Conservation (phyloP, 2,888 invertebrate species). For the Camponotus fellah region DNA sequence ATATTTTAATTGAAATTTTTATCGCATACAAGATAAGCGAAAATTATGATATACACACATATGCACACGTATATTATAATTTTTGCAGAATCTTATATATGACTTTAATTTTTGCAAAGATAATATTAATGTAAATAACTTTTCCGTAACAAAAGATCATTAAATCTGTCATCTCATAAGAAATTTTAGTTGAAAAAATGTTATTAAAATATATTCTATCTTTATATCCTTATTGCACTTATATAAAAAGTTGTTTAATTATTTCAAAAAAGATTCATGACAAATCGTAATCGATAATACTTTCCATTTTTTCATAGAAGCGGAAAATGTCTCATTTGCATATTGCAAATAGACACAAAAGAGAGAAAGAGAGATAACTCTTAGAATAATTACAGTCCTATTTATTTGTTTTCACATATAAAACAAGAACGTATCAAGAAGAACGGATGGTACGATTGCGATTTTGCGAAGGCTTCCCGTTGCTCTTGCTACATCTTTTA, state of each 20-base stretch:
- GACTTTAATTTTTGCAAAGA: not conserved
- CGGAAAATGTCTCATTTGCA: not conserved
- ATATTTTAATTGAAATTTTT: constrained; percentile 27
- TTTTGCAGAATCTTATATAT: constrained; percentile 6
- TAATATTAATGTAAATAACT: not conserved
- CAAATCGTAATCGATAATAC: not conserved
- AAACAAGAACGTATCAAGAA: constrained; percentile 67
- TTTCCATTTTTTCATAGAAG: not conserved
- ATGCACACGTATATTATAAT: not conserved
- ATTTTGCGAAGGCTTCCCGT: constrained; percentile 49
- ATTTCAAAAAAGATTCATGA: not conserved
- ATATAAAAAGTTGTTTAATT: not conserved
- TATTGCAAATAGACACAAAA: not conserved
- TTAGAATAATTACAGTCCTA: constrained; percentile 68
- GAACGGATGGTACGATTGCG: constrained; percentile 37
- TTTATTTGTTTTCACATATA: constrained; percentile 74
- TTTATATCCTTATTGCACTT: not conserved
- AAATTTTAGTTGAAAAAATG: not conserved
- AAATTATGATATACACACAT: not conserved
- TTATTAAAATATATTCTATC: not conserved
- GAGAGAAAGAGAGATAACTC: constrained; percentile 3
- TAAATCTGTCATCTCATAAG: not conserved
- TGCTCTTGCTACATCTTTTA: constrained; percentile 69
- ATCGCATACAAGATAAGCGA: not conserved
- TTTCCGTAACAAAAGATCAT: not conserved